Conservation (phyloP, 2,797 vertebrate genomes). For the Acrocephalus scirpaceus region DNA sequence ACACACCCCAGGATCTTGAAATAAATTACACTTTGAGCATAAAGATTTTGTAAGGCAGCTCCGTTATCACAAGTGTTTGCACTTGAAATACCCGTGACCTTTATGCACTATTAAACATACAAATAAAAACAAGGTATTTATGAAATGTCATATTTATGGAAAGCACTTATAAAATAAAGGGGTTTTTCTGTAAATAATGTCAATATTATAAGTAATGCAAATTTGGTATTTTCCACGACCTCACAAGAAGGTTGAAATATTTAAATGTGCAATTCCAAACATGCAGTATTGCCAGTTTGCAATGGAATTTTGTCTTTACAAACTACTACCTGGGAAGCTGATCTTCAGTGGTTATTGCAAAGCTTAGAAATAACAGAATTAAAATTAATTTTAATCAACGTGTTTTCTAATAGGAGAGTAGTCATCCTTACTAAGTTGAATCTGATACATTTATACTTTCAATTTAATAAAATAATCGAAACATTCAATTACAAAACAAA, state of each 20-base stretch:
- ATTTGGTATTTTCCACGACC: not conserved
- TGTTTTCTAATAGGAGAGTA: not conserved
- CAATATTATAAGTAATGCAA: conserved; percentile 21
- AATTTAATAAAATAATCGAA: conserved; percentile 14
- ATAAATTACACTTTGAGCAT: not conserved
- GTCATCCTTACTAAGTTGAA: not conserved
- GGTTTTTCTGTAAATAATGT: not conserved
- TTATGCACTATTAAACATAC: not conserved
- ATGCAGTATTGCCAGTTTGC: not conserved
- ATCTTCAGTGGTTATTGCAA: conserved; percentile 1
- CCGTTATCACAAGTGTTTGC: not conserved
- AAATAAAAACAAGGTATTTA: conserved; percentile 3
- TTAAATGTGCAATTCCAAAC: not conserved
- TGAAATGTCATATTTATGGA: not conserved
- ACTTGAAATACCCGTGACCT: not conserved
- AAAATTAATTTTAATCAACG: conserved; percentile 28
- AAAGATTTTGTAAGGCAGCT: not conserved
- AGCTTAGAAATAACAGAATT: conserved; percentile 25
- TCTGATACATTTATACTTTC: conserved; percentile 1
- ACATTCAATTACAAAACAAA: conserved; percentile 4
- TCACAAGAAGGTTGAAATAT: not conserved
- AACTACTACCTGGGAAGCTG: conserved; percentile 11
- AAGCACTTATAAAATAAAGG: not conserved
- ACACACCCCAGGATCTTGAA: not conserved
- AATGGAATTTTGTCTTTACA: not conserved